Base-by-base conservation (phyloP, 2,888 invertebrate genomes). In the Phortica okadai region DNA sequence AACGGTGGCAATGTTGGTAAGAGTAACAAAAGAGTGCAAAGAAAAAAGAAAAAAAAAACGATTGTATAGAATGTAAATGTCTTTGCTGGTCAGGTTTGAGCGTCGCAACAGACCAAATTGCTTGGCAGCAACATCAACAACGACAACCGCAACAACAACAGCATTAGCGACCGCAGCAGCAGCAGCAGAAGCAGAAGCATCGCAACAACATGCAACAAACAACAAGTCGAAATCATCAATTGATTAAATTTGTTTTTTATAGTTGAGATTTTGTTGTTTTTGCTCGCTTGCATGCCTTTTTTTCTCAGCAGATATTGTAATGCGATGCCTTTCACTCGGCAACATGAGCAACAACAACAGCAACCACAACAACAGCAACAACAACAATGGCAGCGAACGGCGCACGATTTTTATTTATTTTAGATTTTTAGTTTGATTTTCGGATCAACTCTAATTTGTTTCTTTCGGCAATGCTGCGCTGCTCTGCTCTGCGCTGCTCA, bases 401-500 rank as follows among this genome's bases (percentile, higher is more conserved):
- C 70, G 88, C 88, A 89, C 88, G 89, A 89, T 86, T 89, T 87
- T 84, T 85, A 87, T 85, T 85, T 85, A 87, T 14, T 85, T 85
- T 86, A 85, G 87, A 85, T 85, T 85, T 85, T 85, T 83, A 87
- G 86, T 86, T 85, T 85, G 85, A 85, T 85, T 84, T 85, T 82
- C 77, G 74, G 81, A 33, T 79, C 74, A 74, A 50, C 42, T 56
- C 70, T 58, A 78, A 58, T 77, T 73, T 70, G 73, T 72, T 82
- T 76, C 78, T 33, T 33, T 33, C 33, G 33, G 33, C 33, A 33
- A 33, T 33, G 33, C 4, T 33, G 33, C 33, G 2, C 33, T 4
- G 33, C 3, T 0, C 33, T 5, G 33, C 50, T 14, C 14, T 6
- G 14, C 25, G 42, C 66, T 54, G 11, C 33, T n/a, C 6, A 5